A percentile compares a stretch with the other conserved stretches of the same genome.
Evolutionary conservation across 1,140 invertebrate genomes (phyloP).

Genomic region (Caenorhabditis remanei): DNA sequence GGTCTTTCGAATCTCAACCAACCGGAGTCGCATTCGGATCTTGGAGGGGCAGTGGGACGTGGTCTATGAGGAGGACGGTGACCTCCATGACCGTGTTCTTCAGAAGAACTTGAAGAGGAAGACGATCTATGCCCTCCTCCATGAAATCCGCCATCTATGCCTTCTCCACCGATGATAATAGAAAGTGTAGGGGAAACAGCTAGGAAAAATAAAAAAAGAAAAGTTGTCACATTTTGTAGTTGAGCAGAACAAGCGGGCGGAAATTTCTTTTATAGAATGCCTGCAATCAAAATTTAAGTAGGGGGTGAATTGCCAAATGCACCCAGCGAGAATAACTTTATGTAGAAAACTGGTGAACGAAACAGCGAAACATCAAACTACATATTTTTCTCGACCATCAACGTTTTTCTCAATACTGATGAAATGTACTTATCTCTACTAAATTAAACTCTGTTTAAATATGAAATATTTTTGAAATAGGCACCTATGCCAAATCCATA

Average conservation of each 20-base stretch:
- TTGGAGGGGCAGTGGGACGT: background rate
- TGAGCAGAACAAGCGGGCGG: no score
- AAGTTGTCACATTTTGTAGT: background rate
- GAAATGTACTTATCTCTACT: no score
- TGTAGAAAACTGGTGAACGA: no score
- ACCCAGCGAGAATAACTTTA: no score
- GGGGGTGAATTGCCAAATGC: no score
- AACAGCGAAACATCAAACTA: no score
- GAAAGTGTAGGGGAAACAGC: background rate
- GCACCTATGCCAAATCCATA: background rate
- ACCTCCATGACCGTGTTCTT: conserved; percentile 1
- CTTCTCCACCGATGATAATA: background rate
- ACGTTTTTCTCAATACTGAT: no score
- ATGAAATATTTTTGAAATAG: no score
- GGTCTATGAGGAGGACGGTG: background rate
- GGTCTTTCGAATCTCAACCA: background rate
- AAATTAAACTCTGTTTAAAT: no score
- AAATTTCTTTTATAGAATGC: no score
- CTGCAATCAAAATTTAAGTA: no score
- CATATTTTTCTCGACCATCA: no score
- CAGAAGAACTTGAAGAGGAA: background rate
- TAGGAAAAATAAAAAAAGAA: background rate
- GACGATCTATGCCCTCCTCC: background rate
- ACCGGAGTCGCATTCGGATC: background rate
- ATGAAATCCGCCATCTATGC: background rate